Base-by-base conservation (phyloP, 2,797 vertebrate genomes). In the Neosilurus mollespiculum region DNA sequence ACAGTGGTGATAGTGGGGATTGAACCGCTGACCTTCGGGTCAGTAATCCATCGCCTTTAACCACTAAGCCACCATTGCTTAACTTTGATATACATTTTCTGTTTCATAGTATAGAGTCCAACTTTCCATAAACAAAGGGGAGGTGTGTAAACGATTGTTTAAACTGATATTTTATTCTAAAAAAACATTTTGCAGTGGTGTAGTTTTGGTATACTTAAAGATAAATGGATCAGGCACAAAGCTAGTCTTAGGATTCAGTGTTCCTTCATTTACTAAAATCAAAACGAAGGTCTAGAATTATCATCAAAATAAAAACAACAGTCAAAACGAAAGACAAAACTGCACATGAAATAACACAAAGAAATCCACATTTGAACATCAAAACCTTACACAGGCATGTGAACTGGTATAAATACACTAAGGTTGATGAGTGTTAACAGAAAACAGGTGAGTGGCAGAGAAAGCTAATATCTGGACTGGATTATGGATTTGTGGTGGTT, bases 381-480 rank as follows among this genome's bases (percentile, higher is more conserved):
- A 51, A 51, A 71, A 15, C 37, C 22, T 24, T 24, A 15, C 6
- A 24, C n/a, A 15, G 6, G 6, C 0, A 15, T 30, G 69, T 51
- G 22, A 72, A 3, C 6, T 72, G n/a, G n/a, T 54, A 18, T 73
- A 73, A 54, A 26, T 24, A 26, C 70, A 51, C 67, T n/a, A 12
- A 24, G 24, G 70, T 51, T 9, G n/a, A 54, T 73, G 14, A 73
- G 49, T 49, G 51, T 26, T 73, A 26, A 54, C 14, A 16, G 51
- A 49, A 54, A 73, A 18, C 49, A 54, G 51, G 70, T 26, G 49
- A 26, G 51, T 72, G 30, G 30, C 30, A 66, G 30, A 10, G 70
- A 72, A 43, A 71, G n/a, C 53, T 15, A 53, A 72, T 53, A 72
- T 16, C 70, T 53, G 70, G 70, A 72, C 71, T 51, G 69, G 43